Evolutionary conservation across 2,113 vertebrate species (phyloP).

Genomic region (Empidonax traillii): DNA sequence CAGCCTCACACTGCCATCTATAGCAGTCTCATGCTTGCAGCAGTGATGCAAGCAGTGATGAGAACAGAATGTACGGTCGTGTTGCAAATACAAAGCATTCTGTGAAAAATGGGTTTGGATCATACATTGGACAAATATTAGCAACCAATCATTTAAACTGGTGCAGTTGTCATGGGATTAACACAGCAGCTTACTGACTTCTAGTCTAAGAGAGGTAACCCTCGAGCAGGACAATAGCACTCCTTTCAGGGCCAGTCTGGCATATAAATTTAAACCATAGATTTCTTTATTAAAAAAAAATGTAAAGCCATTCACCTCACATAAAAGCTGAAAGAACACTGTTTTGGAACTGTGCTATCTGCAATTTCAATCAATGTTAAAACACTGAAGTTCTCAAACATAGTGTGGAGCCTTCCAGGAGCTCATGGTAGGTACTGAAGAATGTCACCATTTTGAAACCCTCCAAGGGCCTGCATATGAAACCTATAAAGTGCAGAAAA

Average conservation of each 20-base stretch:
- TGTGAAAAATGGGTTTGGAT: not conserved
- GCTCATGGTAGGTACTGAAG: not conserved
- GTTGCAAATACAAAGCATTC: not conserved
- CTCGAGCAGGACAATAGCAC: fast-evolving
- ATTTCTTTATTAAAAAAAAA: not conserved
- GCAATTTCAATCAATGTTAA: not conserved
- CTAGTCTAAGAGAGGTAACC: not conserved
- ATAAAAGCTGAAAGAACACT: not conserved
- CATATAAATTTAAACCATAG: fast-evolving
- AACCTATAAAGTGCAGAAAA: not conserved
- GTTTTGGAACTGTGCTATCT: not conserved
- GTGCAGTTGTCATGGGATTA: not conserved
- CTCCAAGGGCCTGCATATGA: not conserved
- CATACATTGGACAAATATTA: not conserved
- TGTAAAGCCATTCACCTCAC: not conserved
- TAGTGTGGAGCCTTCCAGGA: not conserved
- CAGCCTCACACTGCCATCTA: constrained; percentile 27
- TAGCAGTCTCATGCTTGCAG: not conserved
- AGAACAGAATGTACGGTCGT: fast-evolving
- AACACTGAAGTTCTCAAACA: not conserved
- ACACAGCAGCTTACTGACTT: not conserved
- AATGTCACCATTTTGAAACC: not conserved
- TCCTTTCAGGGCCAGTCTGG: not conserved
- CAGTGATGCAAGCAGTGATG: not conserved
- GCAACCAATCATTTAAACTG: not conserved